phyloP scores from a whole-genome alignment of 1,140 invertebrate species.

The Himalopsyche phryganea region DNA sequence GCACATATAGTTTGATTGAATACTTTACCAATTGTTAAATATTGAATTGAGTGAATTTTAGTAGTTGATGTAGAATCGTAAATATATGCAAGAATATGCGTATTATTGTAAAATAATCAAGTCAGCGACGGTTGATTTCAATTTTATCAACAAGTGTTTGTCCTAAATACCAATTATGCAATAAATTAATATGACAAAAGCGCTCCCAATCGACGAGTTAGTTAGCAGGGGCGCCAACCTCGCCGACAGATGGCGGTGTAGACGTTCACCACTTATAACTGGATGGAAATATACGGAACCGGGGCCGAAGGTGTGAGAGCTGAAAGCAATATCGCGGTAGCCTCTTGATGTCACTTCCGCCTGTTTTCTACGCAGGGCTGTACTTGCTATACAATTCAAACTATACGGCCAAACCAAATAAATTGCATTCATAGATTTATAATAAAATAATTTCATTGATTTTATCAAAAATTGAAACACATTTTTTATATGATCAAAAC shows the following conservation, averaged over 20 bases:
- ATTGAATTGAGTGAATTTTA: too few relatives aligned
- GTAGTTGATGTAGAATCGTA: too few relatives aligned
- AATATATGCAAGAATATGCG: too few relatives aligned
- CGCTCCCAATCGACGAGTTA: conserved; percentile 13
- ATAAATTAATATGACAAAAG: conserved; percentile 32
- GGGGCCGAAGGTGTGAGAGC: conserved; percentile 17
- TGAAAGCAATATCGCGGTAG: conserved; percentile 34
- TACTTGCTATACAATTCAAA: too few relatives aligned
- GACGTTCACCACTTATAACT: not conserved
- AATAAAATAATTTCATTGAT: not conserved
- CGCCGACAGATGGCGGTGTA: conserved; percentile 1
- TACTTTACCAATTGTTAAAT: too few relatives aligned
- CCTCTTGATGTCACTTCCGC: conserved; percentile 35
- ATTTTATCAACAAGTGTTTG: conserved; percentile 27
- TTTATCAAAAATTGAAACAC: not conserved
- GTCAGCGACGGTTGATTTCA: not conserved
- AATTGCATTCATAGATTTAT: too few relatives aligned
- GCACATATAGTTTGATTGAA: too few relatives aligned
- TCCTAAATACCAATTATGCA: conserved; percentile 32
- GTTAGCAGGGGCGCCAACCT: conserved; percentile 5
- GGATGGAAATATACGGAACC: conserved; percentile 1
- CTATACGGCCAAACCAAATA: too few relatives aligned
- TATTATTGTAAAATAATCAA: too few relatives aligned
- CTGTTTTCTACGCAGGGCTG: conserved; percentile 28
- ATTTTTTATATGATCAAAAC: not conserved